Conservation (phyloP, 1,140 invertebrate genomes). For the Holcopasites calliopsidis region DNA sequence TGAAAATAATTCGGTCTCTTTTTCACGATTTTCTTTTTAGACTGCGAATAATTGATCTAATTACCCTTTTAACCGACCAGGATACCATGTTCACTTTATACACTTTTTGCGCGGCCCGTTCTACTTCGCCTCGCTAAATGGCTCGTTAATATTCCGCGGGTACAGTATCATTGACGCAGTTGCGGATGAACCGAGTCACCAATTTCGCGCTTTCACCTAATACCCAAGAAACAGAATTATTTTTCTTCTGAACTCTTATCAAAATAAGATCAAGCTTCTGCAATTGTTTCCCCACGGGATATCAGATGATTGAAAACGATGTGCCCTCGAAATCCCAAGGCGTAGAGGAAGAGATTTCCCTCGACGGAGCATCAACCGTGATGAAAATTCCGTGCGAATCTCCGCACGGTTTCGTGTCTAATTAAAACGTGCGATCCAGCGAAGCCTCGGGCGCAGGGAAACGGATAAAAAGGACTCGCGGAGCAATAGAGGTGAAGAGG, state of each 20-base stretch:
- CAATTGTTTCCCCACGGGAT: too few relatives aligned
- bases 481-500: slow-evolving; percentile 12
- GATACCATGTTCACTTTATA: not conserved
- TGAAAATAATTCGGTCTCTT: too few relatives aligned
- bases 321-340: not conserved
- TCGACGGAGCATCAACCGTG: not conserved
- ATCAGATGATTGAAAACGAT: too few relatives aligned
- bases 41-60: too few relatives aligned
- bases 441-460: slow-evolving; percentile 4
- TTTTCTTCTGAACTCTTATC: too few relatives aligned
- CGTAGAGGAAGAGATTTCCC: not conserved
- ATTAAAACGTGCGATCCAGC: slow-evolving; percentile 31
- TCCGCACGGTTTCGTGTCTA: slow-evolving; percentile 20
- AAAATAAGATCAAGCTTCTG: too few relatives aligned
- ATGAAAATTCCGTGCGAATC: slow-evolving; percentile 16
- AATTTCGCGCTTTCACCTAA: not conserved
- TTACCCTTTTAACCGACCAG: too few relatives aligned
- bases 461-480: not conserved
- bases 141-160: slow-evolving; percentile 25
- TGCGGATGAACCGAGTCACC: not conserved
- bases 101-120: slow-evolving; percentile 1
- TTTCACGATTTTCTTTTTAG: too few relatives aligned
- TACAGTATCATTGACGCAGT: not conserved
- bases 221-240: not conserved
- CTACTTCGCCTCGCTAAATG: slow-evolving; percentile 4